phyloP scores from a whole-genome alignment of 1,140 invertebrate genomes.

The Alviniconcha marisindica region DNA sequence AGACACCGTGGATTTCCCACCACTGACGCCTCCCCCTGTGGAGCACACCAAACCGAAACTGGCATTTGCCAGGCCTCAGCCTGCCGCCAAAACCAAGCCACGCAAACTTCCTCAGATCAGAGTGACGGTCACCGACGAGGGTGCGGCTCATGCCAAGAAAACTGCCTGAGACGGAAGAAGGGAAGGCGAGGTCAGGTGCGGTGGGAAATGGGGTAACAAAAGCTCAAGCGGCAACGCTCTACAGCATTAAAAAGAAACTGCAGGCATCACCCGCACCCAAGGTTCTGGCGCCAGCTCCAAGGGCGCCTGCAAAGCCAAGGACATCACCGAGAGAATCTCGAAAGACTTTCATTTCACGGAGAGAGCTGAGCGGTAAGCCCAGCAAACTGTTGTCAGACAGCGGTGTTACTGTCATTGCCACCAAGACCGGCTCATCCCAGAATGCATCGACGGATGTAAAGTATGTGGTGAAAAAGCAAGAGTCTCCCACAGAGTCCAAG shows the following conservation, averaged over 20 bases:
- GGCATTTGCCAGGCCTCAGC: neutral
- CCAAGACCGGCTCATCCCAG: constrained; percentile 1
- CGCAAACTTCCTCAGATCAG: constrained; percentile 13
- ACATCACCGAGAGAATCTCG: constrained; percentile 5
- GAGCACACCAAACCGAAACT: constrained; percentile 15
- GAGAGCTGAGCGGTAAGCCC: neutral
- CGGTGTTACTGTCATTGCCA: constrained; percentile 10
- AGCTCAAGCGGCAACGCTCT: neutral
- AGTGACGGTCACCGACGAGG: neutral
- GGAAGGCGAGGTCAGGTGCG: neutral
- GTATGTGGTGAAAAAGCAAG: constrained; percentile 15
- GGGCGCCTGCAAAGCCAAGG: neutral
- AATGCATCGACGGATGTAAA: neutral
- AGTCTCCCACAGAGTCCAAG: neutral
- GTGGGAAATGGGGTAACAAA: neutral
- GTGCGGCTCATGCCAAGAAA: neutral
- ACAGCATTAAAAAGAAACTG: neutral
- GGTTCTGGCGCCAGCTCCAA: neutral
- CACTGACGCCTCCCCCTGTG: neutral
- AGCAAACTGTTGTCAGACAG: constrained; percentile 29
- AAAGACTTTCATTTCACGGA: neutral
- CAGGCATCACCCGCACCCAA: neutral
- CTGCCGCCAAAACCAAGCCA: neutral
- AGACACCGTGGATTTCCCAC: neutral
- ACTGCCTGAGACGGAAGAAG: neutral